These are phyloP conservation scores for Pomatostomus ruficeps DNA, from an alignment of 2,113 vertebrate species.

Conservation along the genomic window DNA sequence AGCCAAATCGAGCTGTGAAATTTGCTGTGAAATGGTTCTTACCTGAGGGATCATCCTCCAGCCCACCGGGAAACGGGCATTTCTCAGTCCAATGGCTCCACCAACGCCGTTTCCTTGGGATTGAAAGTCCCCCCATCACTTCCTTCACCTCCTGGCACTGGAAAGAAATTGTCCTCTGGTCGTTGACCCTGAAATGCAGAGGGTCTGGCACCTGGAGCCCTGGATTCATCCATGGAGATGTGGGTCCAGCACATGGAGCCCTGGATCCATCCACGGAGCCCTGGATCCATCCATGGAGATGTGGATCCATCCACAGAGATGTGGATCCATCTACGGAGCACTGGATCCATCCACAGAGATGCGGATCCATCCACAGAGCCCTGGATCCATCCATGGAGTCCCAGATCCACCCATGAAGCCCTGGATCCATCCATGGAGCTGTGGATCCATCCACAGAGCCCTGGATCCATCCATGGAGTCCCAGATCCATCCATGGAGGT, in stretches of 20 bases:
- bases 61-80: fast-evolving
- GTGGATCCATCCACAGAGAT: fast-evolving
- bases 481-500: too few relatives aligned
- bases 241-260: not conserved
- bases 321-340: fast-evolving
- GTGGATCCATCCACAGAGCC: fast-evolving
- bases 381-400: not conserved
- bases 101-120: fast-evolving
- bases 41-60: not conserved
- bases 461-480: not conserved
- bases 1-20: not conserved
- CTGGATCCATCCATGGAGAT: not conserved
- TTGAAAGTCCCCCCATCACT: not conserved
- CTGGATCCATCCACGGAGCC: too few relatives aligned
- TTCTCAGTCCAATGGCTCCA: not conserved
- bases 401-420: not conserved
- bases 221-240: not conserved
- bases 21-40: not conserved
- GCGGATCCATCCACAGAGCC: too few relatives aligned
- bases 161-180: not conserved
- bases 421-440: fast-evolving
- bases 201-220: not conserved
- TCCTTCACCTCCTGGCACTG: not conserved
- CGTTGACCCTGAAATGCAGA: not conserved
- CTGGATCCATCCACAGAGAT: not conserved